Conservation (phyloP, 2,888 invertebrate species). For the Cremastobaeus sp. region DNA sequence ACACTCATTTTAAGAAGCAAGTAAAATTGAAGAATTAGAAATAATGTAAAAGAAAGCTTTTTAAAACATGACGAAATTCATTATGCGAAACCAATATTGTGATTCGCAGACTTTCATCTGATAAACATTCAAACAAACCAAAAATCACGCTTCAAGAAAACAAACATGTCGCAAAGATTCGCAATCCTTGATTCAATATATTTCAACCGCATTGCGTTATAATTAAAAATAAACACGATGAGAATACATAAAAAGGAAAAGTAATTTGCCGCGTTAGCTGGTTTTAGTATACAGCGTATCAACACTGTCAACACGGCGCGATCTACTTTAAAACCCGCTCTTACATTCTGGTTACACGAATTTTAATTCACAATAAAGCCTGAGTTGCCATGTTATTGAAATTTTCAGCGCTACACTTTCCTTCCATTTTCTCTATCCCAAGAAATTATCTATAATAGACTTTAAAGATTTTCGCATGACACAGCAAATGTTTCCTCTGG, state of each 20-base stretch:
- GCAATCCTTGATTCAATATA: slow-evolving; percentile 28
- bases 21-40: no score
- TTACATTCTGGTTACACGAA: slow-evolving; percentile 16
- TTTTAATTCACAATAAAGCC: slow-evolving; percentile 21
- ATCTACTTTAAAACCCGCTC: slow-evolving; percentile 1
- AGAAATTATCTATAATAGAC: slow-evolving; percentile 39
- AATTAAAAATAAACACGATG: slow-evolving; percentile 39
- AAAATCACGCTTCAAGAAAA: no score
- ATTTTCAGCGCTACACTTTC: slow-evolving; percentile 22
- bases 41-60: no score
- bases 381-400: slow-evolving; percentile 27
- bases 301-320: slow-evolving; percentile 33
- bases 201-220: slow-evolving; percentile 12
- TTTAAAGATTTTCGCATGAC: slow-evolving; percentile 25
- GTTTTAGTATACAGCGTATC: slow-evolving; percentile 23
- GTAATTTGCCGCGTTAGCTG: slow-evolving; percentile 36
- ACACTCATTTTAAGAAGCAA: no score
- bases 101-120: no score
- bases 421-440: slow-evolving; percentile 32
- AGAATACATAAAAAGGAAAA: slow-evolving; percentile 21
- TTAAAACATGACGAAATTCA: no score
- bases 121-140: no score
- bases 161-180: slow-evolving; percentile 1
- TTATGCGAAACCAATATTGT: no score
- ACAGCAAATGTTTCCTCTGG: slow-evolving; percentile 7